phyloP scores from a whole-genome alignment of 2,888 invertebrate species.

The Selenia dentaria region DNA sequence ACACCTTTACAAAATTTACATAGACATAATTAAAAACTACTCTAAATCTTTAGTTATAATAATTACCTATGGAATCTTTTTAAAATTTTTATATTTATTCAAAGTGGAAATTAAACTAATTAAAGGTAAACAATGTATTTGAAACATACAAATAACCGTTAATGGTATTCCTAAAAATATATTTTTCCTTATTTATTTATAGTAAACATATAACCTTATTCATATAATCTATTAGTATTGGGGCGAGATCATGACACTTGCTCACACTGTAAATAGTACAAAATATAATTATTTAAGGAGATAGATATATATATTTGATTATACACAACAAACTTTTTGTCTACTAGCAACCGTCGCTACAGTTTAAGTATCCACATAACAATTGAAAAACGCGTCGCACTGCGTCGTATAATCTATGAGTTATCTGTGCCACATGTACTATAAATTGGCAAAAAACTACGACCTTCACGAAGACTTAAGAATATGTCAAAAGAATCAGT shows the following conservation, averaged over 20 bases:
- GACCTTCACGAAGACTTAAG: no score
- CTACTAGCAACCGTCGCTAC: no score
- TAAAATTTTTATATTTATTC: slow-evolving; percentile 27
- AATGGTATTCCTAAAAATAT: slow-evolving; percentile 55
- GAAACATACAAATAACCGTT: slow-evolving; percentile 61
- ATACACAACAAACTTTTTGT: no score
- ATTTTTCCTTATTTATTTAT: slow-evolving; percentile 46
- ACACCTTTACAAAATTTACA: slow-evolving; percentile 78
- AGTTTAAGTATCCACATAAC: no score
- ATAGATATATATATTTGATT: no score
- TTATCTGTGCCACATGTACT: no score
- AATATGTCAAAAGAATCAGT: no score
- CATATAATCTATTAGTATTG: slow-evolving; percentile 41
- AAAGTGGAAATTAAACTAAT: slow-evolving; percentile 35
- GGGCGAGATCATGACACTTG: slow-evolving; percentile 49
- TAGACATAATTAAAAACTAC: slow-evolving; percentile 25
- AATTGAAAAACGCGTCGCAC: no score
- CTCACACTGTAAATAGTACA: slow-evolving; percentile 8
- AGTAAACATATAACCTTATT: slow-evolving; percentile 37
- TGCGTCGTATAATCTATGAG: no score
- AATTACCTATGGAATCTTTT: slow-evolving; percentile 73
- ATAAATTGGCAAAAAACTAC: no score
- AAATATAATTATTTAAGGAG: no score
- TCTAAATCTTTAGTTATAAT: slow-evolving; percentile 66
- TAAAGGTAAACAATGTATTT: slow-evolving; percentile 34